Percentiles rank a stretch among this genome's conserved stretches.
Evolutionary conservation across 2,113 vertebrate species (phyloP).

Genomic region (Eira barbara): DNA sequence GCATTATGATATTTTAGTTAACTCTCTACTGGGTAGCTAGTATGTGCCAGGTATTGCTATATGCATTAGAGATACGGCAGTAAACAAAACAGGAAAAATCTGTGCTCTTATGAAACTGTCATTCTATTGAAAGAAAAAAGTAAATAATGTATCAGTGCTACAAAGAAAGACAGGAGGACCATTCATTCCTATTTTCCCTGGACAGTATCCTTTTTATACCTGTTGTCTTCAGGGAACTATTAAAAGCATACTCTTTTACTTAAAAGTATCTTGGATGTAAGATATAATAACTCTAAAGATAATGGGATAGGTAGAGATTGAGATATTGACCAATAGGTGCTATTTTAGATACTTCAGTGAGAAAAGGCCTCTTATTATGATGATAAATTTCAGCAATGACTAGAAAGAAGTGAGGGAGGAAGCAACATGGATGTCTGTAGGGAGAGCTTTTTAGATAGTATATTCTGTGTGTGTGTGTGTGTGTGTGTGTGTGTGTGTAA

Average conservation of each 20-base stretch:
- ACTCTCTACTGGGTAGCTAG: neutral
- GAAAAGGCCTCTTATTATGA: neutral
- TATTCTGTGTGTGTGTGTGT: neutral
- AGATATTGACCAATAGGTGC: neutral
- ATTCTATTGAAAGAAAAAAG: neutral
- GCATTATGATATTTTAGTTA: conserved; percentile 8
- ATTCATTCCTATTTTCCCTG: neutral
- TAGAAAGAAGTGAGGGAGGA: neutral
- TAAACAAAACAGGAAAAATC: neutral
- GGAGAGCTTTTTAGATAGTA: neutral
- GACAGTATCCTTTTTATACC: neutral
- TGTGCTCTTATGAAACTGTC: neutral
- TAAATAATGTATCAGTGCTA: neutral
- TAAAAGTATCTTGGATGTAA: neutral
- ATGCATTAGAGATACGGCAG: neutral
- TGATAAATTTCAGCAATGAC: neutral
- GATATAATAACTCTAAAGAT: neutral
- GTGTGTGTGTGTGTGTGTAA: neutral
- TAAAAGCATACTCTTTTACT: neutral
- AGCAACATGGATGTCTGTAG: neutral
- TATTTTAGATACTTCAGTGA: neutral
- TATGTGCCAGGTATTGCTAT: neutral
- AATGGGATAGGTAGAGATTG: neutral
- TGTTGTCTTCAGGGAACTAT: neutral
- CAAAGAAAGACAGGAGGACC: neutral